Percentiles rank a stretch among this genome's conserved stretches.
phyloP scores from a whole-genome alignment of 2,888 invertebrate species.

The Agrotis clavis region DNA sequence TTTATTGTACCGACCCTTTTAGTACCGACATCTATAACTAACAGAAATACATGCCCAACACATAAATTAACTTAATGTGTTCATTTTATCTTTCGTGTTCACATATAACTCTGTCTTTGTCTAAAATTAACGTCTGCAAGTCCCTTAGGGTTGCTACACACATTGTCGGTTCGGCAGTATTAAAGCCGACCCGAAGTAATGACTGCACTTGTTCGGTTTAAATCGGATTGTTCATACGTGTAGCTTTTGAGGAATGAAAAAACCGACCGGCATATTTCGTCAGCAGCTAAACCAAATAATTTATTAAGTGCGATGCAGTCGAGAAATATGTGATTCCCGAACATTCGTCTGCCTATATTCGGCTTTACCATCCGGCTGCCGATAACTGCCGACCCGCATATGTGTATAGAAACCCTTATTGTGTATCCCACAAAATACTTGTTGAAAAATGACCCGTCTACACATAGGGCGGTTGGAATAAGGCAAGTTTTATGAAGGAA shows the following conservation, averaged over 20 bases:
- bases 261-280: too few relatives aligned
- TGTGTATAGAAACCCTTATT: conserved; percentile 32
- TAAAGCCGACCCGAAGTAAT: too few relatives aligned
- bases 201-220: too few relatives aligned
- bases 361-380: too few relatives aligned
- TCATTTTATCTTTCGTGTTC: conserved; percentile 76
- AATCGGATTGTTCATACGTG: too few relatives aligned
- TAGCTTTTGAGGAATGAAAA: too few relatives aligned
- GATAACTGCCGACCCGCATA: too few relatives aligned
- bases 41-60: conserved; percentile 72
- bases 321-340: too few relatives aligned
- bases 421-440: conserved; percentile 74
- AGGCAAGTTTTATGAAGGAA: conserved; percentile 63
- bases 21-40: conserved; percentile 54
- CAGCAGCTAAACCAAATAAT: too few relatives aligned
- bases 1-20: conserved; percentile 54
- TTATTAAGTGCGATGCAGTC: too few relatives aligned
- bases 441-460: conserved; percentile 79
- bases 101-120: conserved; percentile 76
- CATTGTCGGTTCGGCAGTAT: too few relatives aligned
- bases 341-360: too few relatives aligned
- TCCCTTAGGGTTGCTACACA: conserved; percentile 49
- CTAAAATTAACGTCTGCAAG: conserved; percentile 82
- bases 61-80: conserved; percentile 83
- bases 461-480: conserved; percentile 53